Evolutionary conservation across 2,113 vertebrate genomes (phyloP), one percentile per base, ranked within the genome.

Genomic region (Anseranas semipalmata): DNA sequence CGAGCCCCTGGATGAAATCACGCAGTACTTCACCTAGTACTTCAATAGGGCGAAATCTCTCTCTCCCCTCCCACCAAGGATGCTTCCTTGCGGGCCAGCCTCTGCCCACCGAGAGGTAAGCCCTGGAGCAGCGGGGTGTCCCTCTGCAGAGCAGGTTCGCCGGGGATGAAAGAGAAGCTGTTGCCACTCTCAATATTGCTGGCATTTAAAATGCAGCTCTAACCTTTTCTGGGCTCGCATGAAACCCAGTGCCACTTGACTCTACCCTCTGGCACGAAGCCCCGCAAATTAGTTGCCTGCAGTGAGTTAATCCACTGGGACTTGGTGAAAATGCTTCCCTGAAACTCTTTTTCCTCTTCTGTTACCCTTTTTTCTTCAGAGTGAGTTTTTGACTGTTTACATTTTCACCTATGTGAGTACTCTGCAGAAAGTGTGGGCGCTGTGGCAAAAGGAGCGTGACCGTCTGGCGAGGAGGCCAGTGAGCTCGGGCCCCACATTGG

Each of bases 131-230:
- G 1, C 0, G 39, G 58, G 12, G 14, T 53, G 85, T 72, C 43
- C 46, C 18, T 71, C 81, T 12, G 30, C 30, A 56, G 75, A 22
- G 50, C 17, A 27, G 39, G 32, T 12, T 33, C 12, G 2, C 25
- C 0, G 0, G 30, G 55, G n/a, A 43, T 48, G 60, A 67, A 83
- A 83, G 59, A 32, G 60, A 53, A 67, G 3, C 13, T 1, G 0
- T n/a, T 32, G 12, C 55, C 50, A 14, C 72, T 82, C 41, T 52
- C 37, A 77, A 27, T 43, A 45, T 35, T 93, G 15, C n/a, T 13
- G 58, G 45, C 12, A 35, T 76, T 39, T 82, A 30, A 79, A 74
- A 79, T 45, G 35, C 52, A 65, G n/a, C 15, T 79, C 45, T 66
- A 70, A 30, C 24, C 50, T 56, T 45, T 73, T 78, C 45, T 53